Base-by-base conservation (phyloP, 2,888 invertebrate species). In the Pachycephus smyrnensis region DNA sequence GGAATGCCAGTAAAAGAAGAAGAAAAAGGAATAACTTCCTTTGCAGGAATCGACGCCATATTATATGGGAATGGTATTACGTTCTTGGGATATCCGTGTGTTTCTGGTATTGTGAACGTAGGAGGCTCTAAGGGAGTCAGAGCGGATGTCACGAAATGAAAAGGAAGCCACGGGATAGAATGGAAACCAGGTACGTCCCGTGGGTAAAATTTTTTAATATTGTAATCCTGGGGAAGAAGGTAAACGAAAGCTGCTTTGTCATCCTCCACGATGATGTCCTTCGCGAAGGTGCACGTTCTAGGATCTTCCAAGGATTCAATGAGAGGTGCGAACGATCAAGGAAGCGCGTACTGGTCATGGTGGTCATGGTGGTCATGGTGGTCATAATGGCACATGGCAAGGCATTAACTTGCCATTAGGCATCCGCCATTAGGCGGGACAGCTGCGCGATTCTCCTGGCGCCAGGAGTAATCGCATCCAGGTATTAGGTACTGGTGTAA, bases 111-210 rank as follows among this genome's bases (percentile, higher is more conserved):
- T n/a, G 40, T 78, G 81, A 83, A 23, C 40, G 40, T 75, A 75
- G 73, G 73, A n/a, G n/a, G n/a, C n/a, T 82, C 80, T 78, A 81
- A 84, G 82, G 81, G 78, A 80, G 80, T 81, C 78, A 79, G 80
- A 82, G 82, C 89, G 89, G 89, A 89, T 88, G 89, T 89, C 89
- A 89, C 89, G 89, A 86, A 88, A 87, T 83, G 80, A 82, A 86
- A 85, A 88, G 87, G 87, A 89, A 89, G 83, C 85, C 81, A 80
- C 82, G 81, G 83, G 84, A 85, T 83, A 81, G 23, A 55, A 55
- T 23, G 0, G 55, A 55, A 23, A 23, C 9, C 9, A 23, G 23
- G 15, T 55, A 55, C 23, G 55, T 55, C 0, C 9, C 40, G 55
- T 55, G 23, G 23, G 23, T 9, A 55, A 55, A 3, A 23, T 23